Evolutionary conservation across 2,888 invertebrate species (phyloP).

Genomic region (Pyralis farinalis): DNA sequence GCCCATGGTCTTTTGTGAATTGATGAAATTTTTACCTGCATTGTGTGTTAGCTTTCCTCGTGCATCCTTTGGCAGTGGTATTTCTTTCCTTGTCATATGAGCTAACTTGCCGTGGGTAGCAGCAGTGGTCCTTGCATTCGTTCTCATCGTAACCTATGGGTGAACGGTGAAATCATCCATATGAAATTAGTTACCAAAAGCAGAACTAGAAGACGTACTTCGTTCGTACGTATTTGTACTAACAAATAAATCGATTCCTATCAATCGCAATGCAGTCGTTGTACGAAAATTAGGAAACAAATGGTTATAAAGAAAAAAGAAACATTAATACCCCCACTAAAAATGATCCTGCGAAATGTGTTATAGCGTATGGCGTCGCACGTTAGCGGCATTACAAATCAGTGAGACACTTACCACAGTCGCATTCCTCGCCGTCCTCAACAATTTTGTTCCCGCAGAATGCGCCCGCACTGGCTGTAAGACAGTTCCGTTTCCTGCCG

Average conservation of each 20-base stretch:
- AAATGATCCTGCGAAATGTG: no score
- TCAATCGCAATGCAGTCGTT: no score
- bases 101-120: slow-evolving; percentile 92
- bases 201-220: no score
- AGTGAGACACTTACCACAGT: slow-evolving; percentile 88
- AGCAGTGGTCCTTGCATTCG: slow-evolving; percentile 96
- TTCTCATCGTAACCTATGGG: slow-evolving; percentile 88
- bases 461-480: slow-evolving; percentile 92
- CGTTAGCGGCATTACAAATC: no score
- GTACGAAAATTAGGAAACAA: no score
- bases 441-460: slow-evolving; percentile 99
- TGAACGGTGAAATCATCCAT: not conserved
- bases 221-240: no score
- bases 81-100: slow-evolving; percentile 85
- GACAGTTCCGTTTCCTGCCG: slow-evolving; percentile 95
- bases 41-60: slow-evolving; percentile 87
- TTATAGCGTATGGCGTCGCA: no score
- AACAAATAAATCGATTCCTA: no score
- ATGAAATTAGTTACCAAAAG: no score
- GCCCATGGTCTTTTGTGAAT: no score
- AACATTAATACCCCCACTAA: no score
- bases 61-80: slow-evolving; percentile 89
- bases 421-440: slow-evolving; percentile 98
- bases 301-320: no score
- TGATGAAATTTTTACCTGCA: slow-evolving; percentile 89